These are phyloP conservation scores for Radopholus similis DNA, from an alignment of 1,140 invertebrate species.

Conservation along the genomic window DNA sequence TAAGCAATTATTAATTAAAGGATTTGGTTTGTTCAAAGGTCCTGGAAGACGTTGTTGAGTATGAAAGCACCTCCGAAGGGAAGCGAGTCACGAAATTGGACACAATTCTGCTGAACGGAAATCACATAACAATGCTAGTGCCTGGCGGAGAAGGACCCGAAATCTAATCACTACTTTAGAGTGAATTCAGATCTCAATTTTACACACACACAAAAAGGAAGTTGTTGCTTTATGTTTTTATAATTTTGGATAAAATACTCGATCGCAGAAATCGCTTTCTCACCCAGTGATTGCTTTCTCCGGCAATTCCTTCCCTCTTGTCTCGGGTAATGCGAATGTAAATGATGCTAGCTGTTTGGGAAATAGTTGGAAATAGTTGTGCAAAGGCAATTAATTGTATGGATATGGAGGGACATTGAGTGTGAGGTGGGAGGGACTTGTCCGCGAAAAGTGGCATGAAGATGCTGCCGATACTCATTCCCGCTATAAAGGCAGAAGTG, in stretches of 20 bases:
- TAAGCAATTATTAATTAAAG: too few species aligned
- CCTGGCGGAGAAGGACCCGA: constrained; percentile 34
- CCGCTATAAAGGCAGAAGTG: not conserved
- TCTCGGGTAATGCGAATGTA: not conserved
- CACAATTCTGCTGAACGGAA: constrained; percentile 95
- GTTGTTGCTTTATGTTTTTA: too few species aligned
- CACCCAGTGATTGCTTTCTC: not conserved
- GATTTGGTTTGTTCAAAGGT: too few species aligned
- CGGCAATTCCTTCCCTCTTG: not conserved
- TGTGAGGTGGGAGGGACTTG: not conserved
- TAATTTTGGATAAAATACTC: too few species aligned
- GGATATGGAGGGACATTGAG: not conserved
- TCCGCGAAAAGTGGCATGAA: not conserved
- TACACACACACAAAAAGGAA: too few species aligned
- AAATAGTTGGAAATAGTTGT: constrained; percentile 15
- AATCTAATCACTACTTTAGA: too few species aligned
- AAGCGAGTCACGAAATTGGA: constrained; percentile 91
- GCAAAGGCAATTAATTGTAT: not conserved
- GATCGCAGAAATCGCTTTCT: too few species aligned
- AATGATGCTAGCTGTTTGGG: too few species aligned
- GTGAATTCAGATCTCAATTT: too few species aligned
- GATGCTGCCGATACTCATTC: not conserved
- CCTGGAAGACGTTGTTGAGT: constrained; percentile 67
- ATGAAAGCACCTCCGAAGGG: constrained; percentile 91
- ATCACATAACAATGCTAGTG: constrained; percentile 72